Evolutionary conservation across 2,797 vertebrate species (phyloP).

Genomic region (Falco concolor): DNA sequence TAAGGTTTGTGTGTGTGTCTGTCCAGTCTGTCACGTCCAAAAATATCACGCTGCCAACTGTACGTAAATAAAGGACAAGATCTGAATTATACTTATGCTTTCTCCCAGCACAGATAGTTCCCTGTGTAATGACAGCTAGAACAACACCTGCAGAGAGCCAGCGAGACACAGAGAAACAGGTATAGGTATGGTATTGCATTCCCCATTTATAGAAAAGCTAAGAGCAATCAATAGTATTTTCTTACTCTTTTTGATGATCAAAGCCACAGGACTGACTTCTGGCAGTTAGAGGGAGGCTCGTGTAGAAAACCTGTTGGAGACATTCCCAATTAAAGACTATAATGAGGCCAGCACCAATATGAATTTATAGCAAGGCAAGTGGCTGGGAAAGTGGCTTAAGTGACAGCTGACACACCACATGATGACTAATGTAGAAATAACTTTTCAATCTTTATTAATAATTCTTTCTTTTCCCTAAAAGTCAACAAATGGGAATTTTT

Average conservation of each 20-base stretch:
- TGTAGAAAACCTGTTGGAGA: neutral
- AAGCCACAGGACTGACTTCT: neutral
- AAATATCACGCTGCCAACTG: neutral
- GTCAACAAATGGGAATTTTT: neutral
- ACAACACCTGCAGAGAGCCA: neutral
- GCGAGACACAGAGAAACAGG: neutral
- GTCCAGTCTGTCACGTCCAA: neutral
- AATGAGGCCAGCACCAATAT: neutral
- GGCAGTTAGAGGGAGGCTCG: neutral
- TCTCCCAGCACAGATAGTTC: neutral
- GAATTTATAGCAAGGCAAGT: neutral
- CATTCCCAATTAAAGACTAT: neutral
- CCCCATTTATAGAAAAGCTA: neutral
- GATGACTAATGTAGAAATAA: neutral
- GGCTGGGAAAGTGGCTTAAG: neutral
- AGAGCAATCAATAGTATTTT: neutral
- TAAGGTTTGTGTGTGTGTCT: neutral
- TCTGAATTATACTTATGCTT: accelerated
- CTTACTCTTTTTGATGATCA: neutral
- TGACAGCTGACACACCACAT: neutral
- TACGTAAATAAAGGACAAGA: neutral
- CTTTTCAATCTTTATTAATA: neutral
- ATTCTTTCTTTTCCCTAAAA: neutral
- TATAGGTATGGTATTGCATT: accelerated
- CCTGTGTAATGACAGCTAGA: neutral